Conservation (phyloP, 2,797 vertebrate species). For the Tauraco hartlaubi region DNA sequence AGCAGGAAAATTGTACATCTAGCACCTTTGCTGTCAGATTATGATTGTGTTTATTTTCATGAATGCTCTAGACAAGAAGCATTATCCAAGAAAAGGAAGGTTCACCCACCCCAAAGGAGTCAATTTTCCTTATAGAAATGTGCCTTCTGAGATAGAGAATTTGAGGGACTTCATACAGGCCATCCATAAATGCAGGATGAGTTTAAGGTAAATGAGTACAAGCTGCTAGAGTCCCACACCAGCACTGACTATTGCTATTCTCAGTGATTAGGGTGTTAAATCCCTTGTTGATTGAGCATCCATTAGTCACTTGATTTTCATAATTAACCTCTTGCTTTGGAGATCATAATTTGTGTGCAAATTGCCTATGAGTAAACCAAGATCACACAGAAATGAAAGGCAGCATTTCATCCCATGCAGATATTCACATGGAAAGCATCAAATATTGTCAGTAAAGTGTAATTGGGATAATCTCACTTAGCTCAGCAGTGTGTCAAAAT, state of each 20-base stretch:
- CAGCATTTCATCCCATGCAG: constrained; percentile 10
- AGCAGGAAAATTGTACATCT: not conserved
- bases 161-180: not conserved
- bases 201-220: not conserved
- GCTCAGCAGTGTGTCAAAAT: constrained; percentile 45
- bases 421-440: not conserved
- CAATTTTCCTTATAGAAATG: not conserved
- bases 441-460: not conserved
- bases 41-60: not conserved
- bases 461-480: constrained; percentile 54
- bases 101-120: not conserved
- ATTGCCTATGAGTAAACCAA: not conserved
- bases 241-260: not conserved
- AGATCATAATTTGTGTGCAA: not conserved
- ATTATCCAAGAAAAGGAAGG: not conserved
- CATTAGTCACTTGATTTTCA: not conserved
- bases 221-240: not conserved
- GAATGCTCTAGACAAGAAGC: not conserved
- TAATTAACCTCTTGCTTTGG: not conserved
- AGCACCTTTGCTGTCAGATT: not conserved
- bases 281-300: not conserved
- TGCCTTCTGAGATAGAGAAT: not conserved
- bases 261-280: not conserved
- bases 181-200: not conserved
- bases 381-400: constrained; percentile 36